Evolutionary conservation across 2,797 vertebrate genomes (phyloP).

Genomic region (Rhodeus uyekii): DNA sequence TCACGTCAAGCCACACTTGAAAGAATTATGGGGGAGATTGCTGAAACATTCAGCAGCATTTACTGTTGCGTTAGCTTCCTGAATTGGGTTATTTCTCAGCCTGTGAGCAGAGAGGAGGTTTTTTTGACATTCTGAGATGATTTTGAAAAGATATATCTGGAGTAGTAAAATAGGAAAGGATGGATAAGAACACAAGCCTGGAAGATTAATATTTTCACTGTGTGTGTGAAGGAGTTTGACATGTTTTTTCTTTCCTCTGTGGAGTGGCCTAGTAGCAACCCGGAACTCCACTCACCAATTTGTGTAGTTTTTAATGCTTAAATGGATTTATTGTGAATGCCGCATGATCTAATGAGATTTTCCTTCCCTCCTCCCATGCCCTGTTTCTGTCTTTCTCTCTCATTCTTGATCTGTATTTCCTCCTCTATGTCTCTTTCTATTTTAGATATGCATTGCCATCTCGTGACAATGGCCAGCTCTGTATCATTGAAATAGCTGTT

Average conservation of each 20-base stretch:
- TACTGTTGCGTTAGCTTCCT: slow-evolving; percentile 12
- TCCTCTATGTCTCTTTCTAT: slow-evolving; percentile 51
- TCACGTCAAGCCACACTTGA: background rate
- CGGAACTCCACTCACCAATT: slow-evolving; percentile 55
- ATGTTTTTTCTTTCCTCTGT: background rate
- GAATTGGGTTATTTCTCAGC: slow-evolving; percentile 26
- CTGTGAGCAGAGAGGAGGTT: slow-evolving; percentile 18
- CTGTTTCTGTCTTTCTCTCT: slow-evolving; percentile 50
- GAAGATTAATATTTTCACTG: slow-evolving; percentile 4
- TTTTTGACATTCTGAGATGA: slow-evolving; percentile 47
- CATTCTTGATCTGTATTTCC: slow-evolving; percentile 8
- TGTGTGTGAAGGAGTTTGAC: background rate
- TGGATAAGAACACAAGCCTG: background rate
- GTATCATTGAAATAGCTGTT: slow-evolving; percentile 83
- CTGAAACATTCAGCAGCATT: slow-evolving; percentile 17
- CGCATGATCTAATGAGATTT: slow-evolving; percentile 64
- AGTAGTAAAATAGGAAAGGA: slow-evolving; percentile 3
- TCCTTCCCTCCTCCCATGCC: slow-evolving; percentile 59
- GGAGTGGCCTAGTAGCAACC: slow-evolving; percentile 27
- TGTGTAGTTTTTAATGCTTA: slow-evolving; percentile 71
- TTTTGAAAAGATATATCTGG: slow-evolving; percentile 2
- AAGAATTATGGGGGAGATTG: background rate
- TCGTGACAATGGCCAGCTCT: slow-evolving; percentile 72
- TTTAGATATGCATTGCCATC: slow-evolving; percentile 80
- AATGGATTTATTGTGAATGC: slow-evolving; percentile 69